phyloP scores from a whole-genome alignment of 2,113 vertebrate genomes.

The Tyrannus savana region DNA sequence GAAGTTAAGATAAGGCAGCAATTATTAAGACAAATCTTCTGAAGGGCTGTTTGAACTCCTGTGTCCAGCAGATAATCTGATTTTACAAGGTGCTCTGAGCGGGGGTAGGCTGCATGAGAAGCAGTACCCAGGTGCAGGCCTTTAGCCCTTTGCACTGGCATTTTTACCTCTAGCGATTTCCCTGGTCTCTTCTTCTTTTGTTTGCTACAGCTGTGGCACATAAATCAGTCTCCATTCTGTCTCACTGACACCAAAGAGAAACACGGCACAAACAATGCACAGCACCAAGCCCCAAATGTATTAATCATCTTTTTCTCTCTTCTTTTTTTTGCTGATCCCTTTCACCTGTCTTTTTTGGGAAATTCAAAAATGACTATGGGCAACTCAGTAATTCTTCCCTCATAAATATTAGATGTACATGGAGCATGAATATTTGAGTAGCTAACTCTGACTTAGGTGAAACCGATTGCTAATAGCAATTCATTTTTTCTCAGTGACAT shows the following conservation, averaged over 20 bases:
- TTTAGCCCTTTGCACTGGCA: conserved; percentile 72
- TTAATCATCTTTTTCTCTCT: conserved; percentile 11
- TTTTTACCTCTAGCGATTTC: conserved; percentile 70
- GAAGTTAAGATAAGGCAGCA: conserved; percentile 69
- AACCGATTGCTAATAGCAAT: conserved; percentile 62
- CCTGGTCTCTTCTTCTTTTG: conserved; percentile 62
- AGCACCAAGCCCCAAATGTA: conserved; percentile 23
- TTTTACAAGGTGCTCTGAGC: conserved; percentile 60
- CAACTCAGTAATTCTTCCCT: conserved; percentile 58
- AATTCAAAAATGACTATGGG: conserved; percentile 35
- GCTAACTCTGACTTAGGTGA: conserved; percentile 62
- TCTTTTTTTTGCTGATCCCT: not conserved
- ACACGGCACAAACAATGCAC: conserved; percentile 40
- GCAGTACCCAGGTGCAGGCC: conserved; percentile 78
- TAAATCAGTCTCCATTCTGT: conserved; percentile 70
- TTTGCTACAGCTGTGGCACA: conserved; percentile 69
- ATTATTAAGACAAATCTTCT: conserved; percentile 74
- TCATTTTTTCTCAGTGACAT: conserved; percentile 62
- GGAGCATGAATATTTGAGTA: conserved; percentile 68
- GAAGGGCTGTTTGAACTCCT: conserved; percentile 68
- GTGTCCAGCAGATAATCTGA: conserved; percentile 71
- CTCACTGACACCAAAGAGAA: conserved; percentile 61
- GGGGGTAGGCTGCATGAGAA: not conserved
- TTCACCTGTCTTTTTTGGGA: conserved; percentile 34
- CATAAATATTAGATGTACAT: conserved; percentile 64